A percentile compares a stretch with the other conserved stretches of the same genome.
phyloP scores from a whole-genome alignment of 1,140 invertebrate genomes.

The Euschistus heros region DNA sequence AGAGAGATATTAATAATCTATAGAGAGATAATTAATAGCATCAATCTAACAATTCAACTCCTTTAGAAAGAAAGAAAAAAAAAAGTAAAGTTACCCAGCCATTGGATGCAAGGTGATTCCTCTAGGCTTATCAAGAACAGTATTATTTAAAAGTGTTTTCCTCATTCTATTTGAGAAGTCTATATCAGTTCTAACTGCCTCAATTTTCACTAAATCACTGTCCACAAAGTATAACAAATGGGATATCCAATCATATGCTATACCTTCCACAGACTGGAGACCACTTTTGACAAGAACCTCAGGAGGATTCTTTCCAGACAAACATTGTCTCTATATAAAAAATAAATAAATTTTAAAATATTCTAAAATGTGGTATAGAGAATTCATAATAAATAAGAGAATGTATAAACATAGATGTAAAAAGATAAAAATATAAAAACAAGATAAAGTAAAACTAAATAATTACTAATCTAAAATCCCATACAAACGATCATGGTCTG shows the following conservation, averaged over 20 bases:
- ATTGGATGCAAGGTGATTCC: constrained; percentile 81
- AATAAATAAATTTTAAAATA: background rate
- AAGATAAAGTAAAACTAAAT: background rate
- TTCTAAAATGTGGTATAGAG: background rate
- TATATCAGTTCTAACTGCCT: constrained; percentile 64
- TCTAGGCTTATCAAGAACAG: constrained; percentile 64
- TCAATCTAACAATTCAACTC: no score
- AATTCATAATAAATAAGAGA: background rate
- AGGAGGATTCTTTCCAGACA: constrained; percentile 46
- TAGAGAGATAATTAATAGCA: no score
- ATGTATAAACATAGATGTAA: background rate
- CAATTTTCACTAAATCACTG: constrained; percentile 61
- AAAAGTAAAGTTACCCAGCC: constrained; percentile 49
- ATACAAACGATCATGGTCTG: no score
- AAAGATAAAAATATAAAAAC: background rate
- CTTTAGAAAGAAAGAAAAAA: no score
- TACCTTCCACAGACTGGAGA: constrained; percentile 77
- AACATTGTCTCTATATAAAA: constrained; percentile 51
- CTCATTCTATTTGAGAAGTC: constrained; percentile 57
- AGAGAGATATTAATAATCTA: no score
- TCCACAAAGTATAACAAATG: constrained; percentile 88
- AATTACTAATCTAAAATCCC: no score
- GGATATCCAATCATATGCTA: constrained; percentile 89
- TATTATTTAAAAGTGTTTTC: constrained; percentile 59
- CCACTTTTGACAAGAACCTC: constrained; percentile 62